Evolutionary conservation across 1,140 invertebrate genomes (phyloP).

Genomic region (Helicoverpa armigera): DNA sequence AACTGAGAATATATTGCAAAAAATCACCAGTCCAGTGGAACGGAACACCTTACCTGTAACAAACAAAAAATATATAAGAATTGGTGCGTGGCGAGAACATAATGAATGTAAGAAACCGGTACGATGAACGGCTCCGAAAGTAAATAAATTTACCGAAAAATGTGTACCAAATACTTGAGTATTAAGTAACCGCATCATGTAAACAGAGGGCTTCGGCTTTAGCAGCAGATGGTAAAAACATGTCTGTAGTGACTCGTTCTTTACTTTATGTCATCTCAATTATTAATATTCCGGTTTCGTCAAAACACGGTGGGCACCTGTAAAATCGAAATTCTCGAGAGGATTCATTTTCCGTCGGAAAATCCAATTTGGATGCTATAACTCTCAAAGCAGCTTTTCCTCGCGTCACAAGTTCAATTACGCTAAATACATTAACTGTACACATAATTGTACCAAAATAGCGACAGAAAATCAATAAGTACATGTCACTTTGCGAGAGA

Average conservation of each 20-base stretch:
- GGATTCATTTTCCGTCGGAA: not conserved
- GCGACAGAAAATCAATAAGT: constrained; percentile 30
- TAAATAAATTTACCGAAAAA: constrained; percentile 2
- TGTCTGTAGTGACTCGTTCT: not conserved
- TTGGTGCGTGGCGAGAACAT: constrained; percentile 27
- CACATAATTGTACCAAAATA: constrained; percentile 24
- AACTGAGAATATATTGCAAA: constrained; percentile 28
- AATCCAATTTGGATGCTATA: too few species aligned
- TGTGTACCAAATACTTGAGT: not conserved
- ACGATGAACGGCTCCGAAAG: not conserved
- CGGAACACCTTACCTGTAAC: constrained; percentile 57
- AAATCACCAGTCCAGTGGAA: constrained; percentile 31
- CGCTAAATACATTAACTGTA: not conserved
- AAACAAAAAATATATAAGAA: constrained; percentile 46
- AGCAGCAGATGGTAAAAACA: not conserved
- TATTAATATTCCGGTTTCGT: too few species aligned
- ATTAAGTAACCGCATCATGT: not conserved
- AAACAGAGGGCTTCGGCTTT: not conserved
- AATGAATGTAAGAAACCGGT: constrained; percentile 30
- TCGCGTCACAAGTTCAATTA: too few species aligned
- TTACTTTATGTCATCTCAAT: too few species aligned
- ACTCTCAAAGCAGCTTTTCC: too few species aligned
- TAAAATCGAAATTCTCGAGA: not conserved
- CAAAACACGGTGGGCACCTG: not conserved
- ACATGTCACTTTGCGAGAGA: constrained; percentile 14